Evolutionary conservation across 2,888 invertebrate genomes (phyloP).

Genomic region (Noctuana brunneofusca): DNA sequence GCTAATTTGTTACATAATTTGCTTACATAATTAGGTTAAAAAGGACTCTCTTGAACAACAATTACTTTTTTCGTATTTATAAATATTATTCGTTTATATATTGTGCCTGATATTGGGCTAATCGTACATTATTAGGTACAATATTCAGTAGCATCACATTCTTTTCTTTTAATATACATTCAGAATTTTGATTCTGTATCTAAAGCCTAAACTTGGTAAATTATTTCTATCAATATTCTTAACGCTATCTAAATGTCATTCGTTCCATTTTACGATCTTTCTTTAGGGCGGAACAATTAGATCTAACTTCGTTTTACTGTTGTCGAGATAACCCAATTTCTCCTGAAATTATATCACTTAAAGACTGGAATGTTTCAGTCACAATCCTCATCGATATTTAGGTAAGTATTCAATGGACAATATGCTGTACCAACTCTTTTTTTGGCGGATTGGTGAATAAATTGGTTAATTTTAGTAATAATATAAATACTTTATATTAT

Average conservation of each 20-base stretch:
- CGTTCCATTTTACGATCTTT: background rate
- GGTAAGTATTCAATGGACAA: too few species aligned
- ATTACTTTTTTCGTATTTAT: background rate
- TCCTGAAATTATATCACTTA: background rate
- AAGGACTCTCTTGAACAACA: conserved; percentile 6
- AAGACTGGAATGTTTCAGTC: background rate
- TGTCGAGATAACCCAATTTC: background rate
- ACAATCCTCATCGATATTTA: background rate
- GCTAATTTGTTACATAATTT: conserved; percentile 20
- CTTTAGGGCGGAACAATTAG: conserved; percentile 1
- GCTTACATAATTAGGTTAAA: conserved; percentile 14
- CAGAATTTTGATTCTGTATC: too few species aligned
- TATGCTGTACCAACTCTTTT: too few species aligned
- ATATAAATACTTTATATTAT: too few species aligned
- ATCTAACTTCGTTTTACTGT: background rate
- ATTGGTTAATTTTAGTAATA: too few species aligned
- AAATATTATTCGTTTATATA: too few species aligned
- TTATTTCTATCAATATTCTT: background rate
- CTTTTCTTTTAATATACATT: too few species aligned
- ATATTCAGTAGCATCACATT: too few species aligned
- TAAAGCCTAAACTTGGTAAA: too few species aligned
- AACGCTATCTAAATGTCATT: conserved; percentile 1
- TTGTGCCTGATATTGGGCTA: too few species aligned
- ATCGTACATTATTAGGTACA: too few species aligned
- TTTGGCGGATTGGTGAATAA: too few species aligned